Conservation (phyloP, 1,140 invertebrate genomes). For the Contarinia nasturtii region DNA sequence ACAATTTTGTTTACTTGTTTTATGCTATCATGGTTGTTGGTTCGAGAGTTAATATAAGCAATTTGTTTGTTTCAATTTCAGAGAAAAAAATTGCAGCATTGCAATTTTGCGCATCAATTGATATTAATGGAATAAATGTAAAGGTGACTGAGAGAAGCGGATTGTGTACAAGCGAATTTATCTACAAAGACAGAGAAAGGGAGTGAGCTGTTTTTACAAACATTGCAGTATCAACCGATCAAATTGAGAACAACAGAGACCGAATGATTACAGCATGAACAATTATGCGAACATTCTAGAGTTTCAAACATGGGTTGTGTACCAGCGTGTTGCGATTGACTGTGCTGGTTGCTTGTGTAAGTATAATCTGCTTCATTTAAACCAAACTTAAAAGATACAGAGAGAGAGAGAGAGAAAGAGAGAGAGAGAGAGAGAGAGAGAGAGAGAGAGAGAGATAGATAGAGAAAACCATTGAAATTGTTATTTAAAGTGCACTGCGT, state of each 20-base stretch:
- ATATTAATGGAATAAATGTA: too few relatives aligned
- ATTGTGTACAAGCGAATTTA: too few relatives aligned
- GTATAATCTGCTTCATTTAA: not conserved
- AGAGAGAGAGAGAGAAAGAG: not conserved
- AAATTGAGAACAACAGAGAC: not conserved
- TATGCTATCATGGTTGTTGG: too few relatives aligned
- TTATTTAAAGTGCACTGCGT: not conserved
- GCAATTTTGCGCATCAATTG: too few relatives aligned
- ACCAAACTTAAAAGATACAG: not conserved
- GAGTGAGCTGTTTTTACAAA: too few relatives aligned
- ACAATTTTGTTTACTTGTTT: too few relatives aligned
- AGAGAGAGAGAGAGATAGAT: not conserved
- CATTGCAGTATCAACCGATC: too few relatives aligned
- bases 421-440: not conserved
- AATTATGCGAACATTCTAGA: conserved; percentile 1
- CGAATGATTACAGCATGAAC: not conserved
- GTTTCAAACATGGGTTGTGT: conserved; percentile 1
- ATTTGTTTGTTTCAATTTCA: too few relatives aligned
- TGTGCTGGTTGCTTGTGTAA: conserved; percentile 2
- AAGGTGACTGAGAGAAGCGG: too few relatives aligned
- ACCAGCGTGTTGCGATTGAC: conserved; percentile 2
- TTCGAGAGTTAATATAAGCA: too few relatives aligned
- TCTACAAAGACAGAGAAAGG: too few relatives aligned
- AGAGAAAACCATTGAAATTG: not conserved
- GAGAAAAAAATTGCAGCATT: too few relatives aligned